Percentiles rank a stretch among this genome's conserved stretches.
These are phyloP conservation scores for Zaprionus bogoriensis DNA, from an alignment of 2,888 invertebrate species.

Conservation along the genomic window DNA sequence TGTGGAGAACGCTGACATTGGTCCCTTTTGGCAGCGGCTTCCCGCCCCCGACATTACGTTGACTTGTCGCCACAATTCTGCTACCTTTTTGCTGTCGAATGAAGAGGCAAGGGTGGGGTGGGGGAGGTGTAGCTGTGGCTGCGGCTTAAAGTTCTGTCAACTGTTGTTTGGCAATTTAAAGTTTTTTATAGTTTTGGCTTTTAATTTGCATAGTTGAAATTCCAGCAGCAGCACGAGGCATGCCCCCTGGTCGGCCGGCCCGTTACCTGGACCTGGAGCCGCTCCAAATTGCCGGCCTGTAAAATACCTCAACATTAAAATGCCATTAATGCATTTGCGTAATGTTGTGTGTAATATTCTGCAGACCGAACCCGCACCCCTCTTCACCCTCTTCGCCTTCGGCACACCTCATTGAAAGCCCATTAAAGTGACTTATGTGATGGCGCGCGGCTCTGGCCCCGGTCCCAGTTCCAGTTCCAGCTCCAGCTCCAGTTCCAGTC, in stretches of 20 bases:
- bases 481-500: not conserved
- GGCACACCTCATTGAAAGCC: constrained; percentile 75
- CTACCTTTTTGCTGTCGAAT: constrained; percentile 60
- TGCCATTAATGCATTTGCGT: constrained; percentile 76
- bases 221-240: constrained; percentile 12
- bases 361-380: not conserved
- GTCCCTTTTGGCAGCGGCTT: constrained; percentile 20
- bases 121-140: constrained; percentile 12
- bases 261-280: constrained; percentile 40
- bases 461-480: not conserved
- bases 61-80: constrained; percentile 49
- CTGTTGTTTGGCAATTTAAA: constrained; percentile 56
- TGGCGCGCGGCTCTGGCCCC: constrained; percentile 23
- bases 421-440: constrained; percentile 75
- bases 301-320: constrained; percentile 75
- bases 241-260: not conserved
- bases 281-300: constrained; percentile 9
- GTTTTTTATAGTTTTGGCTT: constrained; percentile 51
- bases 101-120: constrained; percentile 4
- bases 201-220: constrained; percentile 66
- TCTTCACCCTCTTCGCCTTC: constrained; percentile 8
- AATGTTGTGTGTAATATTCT: constrained; percentile 68
- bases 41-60: constrained; percentile 24
- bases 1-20: not conserved
- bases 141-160: constrained; percentile 65